Conservation (phyloP, 2,797 vertebrate species). For the Oreochromis mossambicus region DNA sequence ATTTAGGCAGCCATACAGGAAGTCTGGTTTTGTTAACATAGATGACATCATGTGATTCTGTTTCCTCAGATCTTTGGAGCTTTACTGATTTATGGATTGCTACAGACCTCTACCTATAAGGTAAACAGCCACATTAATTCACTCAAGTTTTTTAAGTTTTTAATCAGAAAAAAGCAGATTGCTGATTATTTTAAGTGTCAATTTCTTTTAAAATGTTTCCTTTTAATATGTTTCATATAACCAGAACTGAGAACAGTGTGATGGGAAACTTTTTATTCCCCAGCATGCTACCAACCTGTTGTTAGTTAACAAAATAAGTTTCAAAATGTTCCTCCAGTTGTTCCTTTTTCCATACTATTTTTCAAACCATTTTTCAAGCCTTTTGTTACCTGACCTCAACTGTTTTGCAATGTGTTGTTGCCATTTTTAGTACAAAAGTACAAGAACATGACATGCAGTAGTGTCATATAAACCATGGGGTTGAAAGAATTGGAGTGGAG, state of each 20-base stretch:
- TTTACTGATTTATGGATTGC: not conserved
- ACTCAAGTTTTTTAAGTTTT: not conserved
- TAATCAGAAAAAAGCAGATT: not conserved
- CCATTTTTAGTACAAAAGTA: not conserved
- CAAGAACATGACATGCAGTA: not conserved
- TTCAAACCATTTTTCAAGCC: not conserved
- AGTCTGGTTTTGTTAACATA: not conserved
- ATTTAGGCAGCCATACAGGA: not conserved
- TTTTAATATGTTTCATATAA: not conserved
- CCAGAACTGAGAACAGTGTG: not conserved
- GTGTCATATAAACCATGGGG: not conserved
- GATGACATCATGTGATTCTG: not conserved
- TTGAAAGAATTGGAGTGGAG: too few relatives aligned
- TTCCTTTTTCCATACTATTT: not conserved
- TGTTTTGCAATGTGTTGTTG: not conserved
- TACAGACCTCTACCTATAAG: not conserved
- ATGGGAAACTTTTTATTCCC: not conserved
- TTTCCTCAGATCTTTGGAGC: slow-evolving; percentile 35
- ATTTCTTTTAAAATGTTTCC: not conserved
- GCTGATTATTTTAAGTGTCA: not conserved
- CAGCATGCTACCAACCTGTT: not conserved
- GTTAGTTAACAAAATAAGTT: not conserved
- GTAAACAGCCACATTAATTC: slow-evolving; percentile 12
- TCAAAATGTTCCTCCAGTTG: not conserved
- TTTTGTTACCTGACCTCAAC: not conserved